phyloP scores from a whole-genome alignment of 2,888 invertebrate species.

The Adineta ricciae region DNA sequence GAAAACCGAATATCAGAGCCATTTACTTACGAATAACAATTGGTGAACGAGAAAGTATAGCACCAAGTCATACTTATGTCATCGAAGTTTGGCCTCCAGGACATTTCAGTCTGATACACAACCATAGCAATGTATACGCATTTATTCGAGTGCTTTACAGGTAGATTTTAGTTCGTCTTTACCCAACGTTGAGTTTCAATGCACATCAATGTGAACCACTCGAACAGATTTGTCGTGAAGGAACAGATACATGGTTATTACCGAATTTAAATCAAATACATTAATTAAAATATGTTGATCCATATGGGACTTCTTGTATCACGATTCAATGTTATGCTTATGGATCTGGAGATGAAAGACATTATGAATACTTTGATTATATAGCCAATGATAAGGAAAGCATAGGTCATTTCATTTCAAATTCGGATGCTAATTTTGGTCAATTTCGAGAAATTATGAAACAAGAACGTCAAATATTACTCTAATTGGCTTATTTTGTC shows the following conservation, averaged over 20 bases:
- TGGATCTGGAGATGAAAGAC: background rate
- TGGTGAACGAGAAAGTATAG: background rate
- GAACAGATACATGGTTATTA: background rate
- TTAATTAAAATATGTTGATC: background rate
- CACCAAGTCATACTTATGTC: background rate
- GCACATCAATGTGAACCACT: background rate
- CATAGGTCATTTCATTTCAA: background rate
- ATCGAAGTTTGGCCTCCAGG: background rate
- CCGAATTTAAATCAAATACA: background rate
- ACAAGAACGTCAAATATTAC: background rate
- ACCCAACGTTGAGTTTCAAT: background rate
- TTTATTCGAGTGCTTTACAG: background rate
- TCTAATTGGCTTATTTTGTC: too few relatives aligned
- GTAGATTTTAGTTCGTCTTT: background rate
- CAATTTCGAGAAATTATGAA: background rate
- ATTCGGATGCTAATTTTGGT: background rate
- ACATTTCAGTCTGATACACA: background rate
- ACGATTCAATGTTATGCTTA: background rate
- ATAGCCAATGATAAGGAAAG: background rate
- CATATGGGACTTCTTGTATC: background rate
- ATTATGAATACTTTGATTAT: conserved; percentile 17
- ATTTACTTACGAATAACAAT: background rate
- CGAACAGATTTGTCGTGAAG: background rate
- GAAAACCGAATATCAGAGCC: background rate
- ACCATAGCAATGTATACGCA: background rate